A percentile compares a stretch with the other conserved stretches of the same genome.
Conservation (phyloP, 1,140 invertebrate genomes). For the Cotesia typhae region DNA sequence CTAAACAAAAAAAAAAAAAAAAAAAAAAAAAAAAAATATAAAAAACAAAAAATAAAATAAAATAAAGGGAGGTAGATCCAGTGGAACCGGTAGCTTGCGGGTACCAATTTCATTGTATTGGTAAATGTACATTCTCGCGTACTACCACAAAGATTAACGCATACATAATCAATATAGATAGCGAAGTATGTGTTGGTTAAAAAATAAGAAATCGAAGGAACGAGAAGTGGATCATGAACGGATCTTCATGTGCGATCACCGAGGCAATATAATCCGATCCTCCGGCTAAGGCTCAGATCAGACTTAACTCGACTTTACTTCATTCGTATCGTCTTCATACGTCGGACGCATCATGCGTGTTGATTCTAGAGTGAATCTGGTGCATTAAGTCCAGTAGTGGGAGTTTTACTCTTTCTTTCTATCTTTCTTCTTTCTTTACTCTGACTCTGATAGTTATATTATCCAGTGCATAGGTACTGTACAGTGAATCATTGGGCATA, state of each 20-base stretch:
- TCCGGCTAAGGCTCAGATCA: too few species aligned
- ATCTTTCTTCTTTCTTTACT: not conserved
- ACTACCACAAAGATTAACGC: not conserved
- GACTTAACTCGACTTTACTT: slow-evolving; percentile 3
- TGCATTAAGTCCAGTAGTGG: slow-evolving; percentile 17
- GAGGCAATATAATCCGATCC: slow-evolving; percentile 28
- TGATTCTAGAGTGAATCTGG: slow-evolving; percentile 34
- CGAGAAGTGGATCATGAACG: slow-evolving; percentile 16
- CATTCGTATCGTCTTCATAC: not conserved
- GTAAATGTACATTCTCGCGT: too few species aligned
- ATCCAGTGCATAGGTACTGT: too few species aligned
- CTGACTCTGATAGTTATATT: not conserved
- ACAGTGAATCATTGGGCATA: slow-evolving; percentile 7
- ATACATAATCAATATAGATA: not conserved
- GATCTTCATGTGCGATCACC: slow-evolving; percentile 3
- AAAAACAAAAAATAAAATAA: too few species aligned
- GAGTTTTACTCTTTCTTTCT: slow-evolving; percentile 12
- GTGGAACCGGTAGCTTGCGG: slow-evolving; percentile 33
- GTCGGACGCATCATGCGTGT: not conserved
- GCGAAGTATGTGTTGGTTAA: not conserved
- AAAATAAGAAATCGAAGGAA: not conserved
- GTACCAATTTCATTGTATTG: not conserved
- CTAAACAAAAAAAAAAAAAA: not conserved
- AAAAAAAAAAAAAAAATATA: too few species aligned
- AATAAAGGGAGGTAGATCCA: slow-evolving; percentile 22